These are phyloP conservation scores for Chaetodon trifascialis DNA, from an alignment of 2,113 vertebrate species.

Conservation along the genomic window DNA sequence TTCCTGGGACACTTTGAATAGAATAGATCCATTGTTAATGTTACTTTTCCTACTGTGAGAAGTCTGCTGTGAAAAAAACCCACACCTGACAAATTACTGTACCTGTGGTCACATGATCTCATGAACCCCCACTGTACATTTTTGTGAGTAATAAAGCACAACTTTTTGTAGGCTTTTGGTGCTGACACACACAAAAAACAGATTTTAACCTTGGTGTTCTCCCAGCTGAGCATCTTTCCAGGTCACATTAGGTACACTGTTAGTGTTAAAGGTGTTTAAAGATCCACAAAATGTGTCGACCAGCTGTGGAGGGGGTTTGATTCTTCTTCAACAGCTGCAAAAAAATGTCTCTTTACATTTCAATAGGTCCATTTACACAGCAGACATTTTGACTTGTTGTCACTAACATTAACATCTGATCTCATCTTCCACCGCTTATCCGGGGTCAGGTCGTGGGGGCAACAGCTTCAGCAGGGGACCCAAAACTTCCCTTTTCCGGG, in stretches of 20 bases:
- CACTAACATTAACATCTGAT: too few relatives aligned
- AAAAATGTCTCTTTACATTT: not conserved
- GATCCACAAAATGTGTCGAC: not conserved
- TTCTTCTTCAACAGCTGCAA: conserved; percentile 9
- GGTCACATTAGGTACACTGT: not conserved
- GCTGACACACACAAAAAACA: not conserved
- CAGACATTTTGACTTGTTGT: not conserved
- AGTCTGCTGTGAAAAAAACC: not conserved
- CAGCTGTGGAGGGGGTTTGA: not conserved
- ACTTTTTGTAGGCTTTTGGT: not conserved
- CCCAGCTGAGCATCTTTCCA: not conserved
- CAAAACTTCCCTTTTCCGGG: too few relatives aligned
- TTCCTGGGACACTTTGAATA: not conserved
- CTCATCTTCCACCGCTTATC: too few relatives aligned
- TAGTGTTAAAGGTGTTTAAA: not conserved
- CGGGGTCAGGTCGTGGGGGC: too few relatives aligned
- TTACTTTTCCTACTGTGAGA: not conserved
- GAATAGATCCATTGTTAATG: not conserved
- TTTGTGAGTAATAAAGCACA: too few relatives aligned
- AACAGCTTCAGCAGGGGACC: too few relatives aligned
- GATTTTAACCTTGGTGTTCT: not conserved
- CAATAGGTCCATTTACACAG: not conserved
- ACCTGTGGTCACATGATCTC: not conserved
- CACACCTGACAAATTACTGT: not conserved
- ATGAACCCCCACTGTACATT: too few relatives aligned